These are phyloP conservation scores for Cyanistes caeruleus DNA, from an alignment of 2,113 vertebrate species.

Conservation along the genomic window DNA sequence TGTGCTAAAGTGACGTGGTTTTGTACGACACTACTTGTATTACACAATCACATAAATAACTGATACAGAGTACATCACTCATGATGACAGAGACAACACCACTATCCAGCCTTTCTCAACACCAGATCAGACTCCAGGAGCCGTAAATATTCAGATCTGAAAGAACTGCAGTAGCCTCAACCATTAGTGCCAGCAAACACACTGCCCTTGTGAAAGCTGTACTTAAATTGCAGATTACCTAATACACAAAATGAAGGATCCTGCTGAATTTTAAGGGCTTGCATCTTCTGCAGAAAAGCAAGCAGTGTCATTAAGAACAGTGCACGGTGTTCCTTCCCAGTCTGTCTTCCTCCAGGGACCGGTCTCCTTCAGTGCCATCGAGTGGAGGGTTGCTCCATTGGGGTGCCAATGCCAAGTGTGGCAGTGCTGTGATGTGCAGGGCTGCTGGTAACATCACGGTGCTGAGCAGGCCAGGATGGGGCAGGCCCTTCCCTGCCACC, in stretches of 20 bases:
- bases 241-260: background rate
- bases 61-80: background rate
- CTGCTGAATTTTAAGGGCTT: background rate
- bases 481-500: background rate
- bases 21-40: background rate
- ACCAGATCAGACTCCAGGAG: background rate
- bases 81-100: background rate
- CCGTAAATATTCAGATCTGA: background rate
- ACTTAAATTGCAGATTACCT: background rate
- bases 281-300: background rate
- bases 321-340: background rate
- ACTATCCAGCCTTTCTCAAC: background rate
- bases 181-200: background rate
- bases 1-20: background rate
- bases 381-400: background rate
- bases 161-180: background rate
- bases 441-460: rapidly evolving
- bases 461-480: background rate
- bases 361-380: background rate
- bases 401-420: background rate
- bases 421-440: background rate
- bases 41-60: background rate
- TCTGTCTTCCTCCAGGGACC: background rate
- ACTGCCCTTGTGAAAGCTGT: background rate
- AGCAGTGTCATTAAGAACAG: background rate